These are phyloP conservation scores for Pachydiplax longipennis DNA, from an alignment of 2,888 invertebrate species.

Conservation along the genomic window DNA sequence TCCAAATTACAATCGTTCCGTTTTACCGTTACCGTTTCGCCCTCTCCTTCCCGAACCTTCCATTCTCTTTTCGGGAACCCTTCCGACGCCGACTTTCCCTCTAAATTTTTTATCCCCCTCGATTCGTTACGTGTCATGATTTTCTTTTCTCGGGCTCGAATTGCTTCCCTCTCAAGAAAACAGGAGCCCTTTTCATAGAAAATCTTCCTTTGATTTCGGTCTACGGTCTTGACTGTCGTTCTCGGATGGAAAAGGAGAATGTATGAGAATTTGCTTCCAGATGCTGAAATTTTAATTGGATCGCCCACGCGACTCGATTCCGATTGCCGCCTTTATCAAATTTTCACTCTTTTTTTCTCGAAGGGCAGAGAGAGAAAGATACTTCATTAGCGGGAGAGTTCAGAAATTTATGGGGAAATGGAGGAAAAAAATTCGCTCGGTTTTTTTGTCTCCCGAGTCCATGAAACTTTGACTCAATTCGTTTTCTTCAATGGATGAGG, in stretches of 20 bases:
- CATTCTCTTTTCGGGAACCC: background rate
- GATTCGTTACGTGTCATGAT: background rate
- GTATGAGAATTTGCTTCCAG: background rate
- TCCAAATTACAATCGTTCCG: constrained; percentile 31
- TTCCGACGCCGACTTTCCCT: background rate
- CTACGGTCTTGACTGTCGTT: background rate
- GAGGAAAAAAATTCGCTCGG: too few species aligned
- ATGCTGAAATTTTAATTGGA: background rate
- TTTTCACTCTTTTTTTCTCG: background rate
- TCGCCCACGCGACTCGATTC: background rate
- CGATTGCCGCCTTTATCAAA: background rate
- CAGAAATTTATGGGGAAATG: too few species aligned
- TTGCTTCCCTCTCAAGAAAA: background rate
- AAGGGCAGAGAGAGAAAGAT: too few species aligned
- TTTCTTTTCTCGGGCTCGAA: background rate
- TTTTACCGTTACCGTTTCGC: background rate
- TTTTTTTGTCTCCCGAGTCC: too few species aligned
- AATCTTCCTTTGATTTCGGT: background rate
- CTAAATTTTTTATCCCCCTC: background rate
- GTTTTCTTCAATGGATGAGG: too few species aligned
- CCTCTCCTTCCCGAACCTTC: background rate
- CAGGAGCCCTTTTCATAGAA: background rate
- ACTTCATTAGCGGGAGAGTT: too few species aligned
- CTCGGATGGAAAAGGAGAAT: background rate
- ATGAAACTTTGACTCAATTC: too few species aligned